phyloP scores from a whole-genome alignment of 2,888 invertebrate genomes.

The Linnaemya vulpina region DNA sequence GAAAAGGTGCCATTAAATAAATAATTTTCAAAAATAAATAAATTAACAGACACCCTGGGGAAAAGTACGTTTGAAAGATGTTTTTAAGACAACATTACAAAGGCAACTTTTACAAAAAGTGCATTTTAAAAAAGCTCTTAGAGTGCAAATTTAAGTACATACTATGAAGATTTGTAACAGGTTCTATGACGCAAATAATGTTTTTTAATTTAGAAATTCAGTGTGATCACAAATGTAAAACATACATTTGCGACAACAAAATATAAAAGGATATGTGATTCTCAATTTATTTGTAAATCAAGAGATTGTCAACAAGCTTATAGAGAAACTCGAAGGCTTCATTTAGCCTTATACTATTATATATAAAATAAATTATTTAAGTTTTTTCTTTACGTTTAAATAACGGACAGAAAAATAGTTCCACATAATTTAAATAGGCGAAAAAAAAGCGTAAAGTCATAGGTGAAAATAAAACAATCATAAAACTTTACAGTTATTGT shows the following conservation, averaged over 20 bases:
- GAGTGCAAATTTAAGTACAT: neutral
- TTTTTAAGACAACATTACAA: no score
- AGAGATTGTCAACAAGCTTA: conserved; percentile 38
- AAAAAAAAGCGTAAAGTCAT: neutral
- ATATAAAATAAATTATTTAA: conserved; percentile 10
- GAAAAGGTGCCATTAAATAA: no score
- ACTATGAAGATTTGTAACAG: neutral
- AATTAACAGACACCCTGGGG: no score
- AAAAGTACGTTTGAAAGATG: no score
- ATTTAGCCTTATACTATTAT: neutral
- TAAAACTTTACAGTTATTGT: conserved; percentile 56
- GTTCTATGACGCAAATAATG: neutral
- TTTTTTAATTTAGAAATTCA: neutral
- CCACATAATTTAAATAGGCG: conserved; percentile 28
- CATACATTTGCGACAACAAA: neutral
- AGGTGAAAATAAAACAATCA: conserved; percentile 12
- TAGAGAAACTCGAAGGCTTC: conserved; percentile 7
- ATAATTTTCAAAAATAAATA: no score
- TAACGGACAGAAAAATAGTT: conserved; percentile 29
- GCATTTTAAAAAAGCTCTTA: neutral
- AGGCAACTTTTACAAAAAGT: neutral
- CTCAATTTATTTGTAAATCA: conserved; percentile 39
- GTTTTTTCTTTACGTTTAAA: neutral
- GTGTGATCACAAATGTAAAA: conserved; percentile 1
- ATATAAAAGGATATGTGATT: conserved; percentile 29